Base-by-base conservation (phyloP, 2,113 vertebrate species). In the Triplophysa rosa region DNA sequence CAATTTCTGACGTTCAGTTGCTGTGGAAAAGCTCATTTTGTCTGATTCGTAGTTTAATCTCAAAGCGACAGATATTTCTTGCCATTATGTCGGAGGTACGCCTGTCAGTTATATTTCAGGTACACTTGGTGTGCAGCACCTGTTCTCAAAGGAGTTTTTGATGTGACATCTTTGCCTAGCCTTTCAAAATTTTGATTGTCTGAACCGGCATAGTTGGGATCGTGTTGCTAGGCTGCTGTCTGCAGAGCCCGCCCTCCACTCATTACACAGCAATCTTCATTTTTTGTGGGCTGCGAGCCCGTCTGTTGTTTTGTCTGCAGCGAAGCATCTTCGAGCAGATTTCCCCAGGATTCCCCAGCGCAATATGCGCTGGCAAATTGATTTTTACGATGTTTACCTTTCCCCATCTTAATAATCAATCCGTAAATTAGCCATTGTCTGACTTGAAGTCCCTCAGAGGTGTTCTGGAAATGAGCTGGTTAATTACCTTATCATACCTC, bases 401-500 rank as follows among this genome's bases (percentile, higher is more conserved):
- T 85, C 86, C 82, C 84, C 77, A 86, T 91, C 86, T 84, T 89
- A 89, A 93, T 91, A 92, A 92, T 93, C 91, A 91, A 92, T 90
- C 90, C 87, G 86, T 92, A 91, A 92, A 93, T 93, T 91, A 91
- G 87, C 87, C 86, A 84, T 80, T 69, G 82, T 86, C 77, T 84
- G 87, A 88, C 86, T 90, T 89, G 84, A 85, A 86, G 87, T 84
- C 91, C 91, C 91, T 93, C 87, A 73, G 92, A 92, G 91, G 90
- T 90, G 83, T 88, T 86, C 84, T 89, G 88, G 90, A 92, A 90
- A 90, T 88, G 88, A 92, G 91, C 84, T 92, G 91, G 91, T 93
- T 94, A 92, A 93, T 93, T 93, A 93, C 92, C 90, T 90, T 90
- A 91, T 90, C 90, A 90, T 88, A 90, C 89, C 85, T 87, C 88